A percentile compares a stretch with the other conserved stretches of the same genome.
phyloP scores from a whole-genome alignment of 2,113 vertebrate species.

The Chaenogobius annularis region DNA sequence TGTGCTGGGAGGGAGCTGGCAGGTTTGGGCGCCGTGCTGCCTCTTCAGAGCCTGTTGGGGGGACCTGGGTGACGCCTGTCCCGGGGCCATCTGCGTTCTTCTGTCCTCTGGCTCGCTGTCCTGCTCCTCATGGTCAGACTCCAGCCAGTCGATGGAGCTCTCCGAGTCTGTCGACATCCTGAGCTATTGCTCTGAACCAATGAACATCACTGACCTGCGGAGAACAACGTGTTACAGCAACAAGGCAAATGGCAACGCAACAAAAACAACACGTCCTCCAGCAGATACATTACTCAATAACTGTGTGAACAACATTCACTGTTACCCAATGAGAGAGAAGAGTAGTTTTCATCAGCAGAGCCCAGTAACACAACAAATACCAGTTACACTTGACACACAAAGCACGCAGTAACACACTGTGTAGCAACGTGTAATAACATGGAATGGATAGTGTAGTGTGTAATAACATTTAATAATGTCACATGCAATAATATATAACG shows the following conservation, averaged over 20 bases:
- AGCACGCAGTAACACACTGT: too few species aligned
- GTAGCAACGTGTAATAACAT: too few species aligned
- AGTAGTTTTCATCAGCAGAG: too few species aligned
- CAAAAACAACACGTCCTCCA: neutral
- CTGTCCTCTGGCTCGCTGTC: conserved; percentile 35
- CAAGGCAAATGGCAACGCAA: neutral
- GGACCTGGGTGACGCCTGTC: conserved; percentile 1
- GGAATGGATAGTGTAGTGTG: too few species aligned
- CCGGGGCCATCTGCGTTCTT: conserved; percentile 31
- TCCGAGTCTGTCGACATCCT: conserved; percentile 84
- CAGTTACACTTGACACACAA: too few species aligned
- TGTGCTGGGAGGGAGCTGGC: conserved; percentile 48
- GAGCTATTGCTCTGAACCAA: conserved; percentile 66
- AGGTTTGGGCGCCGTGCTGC: conserved; percentile 34
- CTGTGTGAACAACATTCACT: too few species aligned
- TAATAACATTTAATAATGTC: too few species aligned
- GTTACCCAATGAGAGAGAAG: too few species aligned
- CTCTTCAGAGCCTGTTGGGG: conserved; percentile 70
- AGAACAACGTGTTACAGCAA: conserved; percentile 27
- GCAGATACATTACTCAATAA: too few species aligned
- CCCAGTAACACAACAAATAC: too few species aligned
- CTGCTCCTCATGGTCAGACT: conserved; percentile 73
- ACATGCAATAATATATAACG: too few species aligned
- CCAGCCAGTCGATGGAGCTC: conserved; percentile 81
- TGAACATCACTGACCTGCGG: conserved; percentile 78